Base-by-base conservation (phyloP, 2,797 vertebrate genomes). In the Dallia pectoralis region DNA sequence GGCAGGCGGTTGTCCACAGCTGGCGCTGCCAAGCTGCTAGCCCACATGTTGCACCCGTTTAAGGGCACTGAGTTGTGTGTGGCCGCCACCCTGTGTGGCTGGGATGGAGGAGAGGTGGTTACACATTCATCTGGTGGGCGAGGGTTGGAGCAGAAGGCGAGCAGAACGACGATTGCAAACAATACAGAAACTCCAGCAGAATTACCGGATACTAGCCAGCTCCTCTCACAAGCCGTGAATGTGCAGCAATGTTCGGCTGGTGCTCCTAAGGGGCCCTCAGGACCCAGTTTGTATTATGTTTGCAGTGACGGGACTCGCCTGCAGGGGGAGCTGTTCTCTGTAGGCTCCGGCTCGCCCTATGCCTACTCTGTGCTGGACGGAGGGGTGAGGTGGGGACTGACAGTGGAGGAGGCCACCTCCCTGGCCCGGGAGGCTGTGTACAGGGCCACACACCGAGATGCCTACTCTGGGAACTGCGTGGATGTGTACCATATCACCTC, bases 71-170 rank as follows among this genome's bases (percentile, higher is more conserved):
- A 94, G 75, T 76, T 96, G 44, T 96, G 95, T 29, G 94, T 97
- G 82, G 95, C 94, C 0, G 93, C 94, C 11, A 95, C 94, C 0
- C 64, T 97, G 76, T 95, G 95, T n/a, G 95, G 96, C 73, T 97
- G 96, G 96, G 96, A 97, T 67, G 89, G 77, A 32, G 87, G 79
- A 27, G 85, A 84, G 1, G 71, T 19, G 4, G 79, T 77, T 1
- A 27, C 0, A 3, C n/a, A 22, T 71, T 33, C 25, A 27, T 33
- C 22, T 71, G 73, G 6, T 22, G 79, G 56, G 72, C 75, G 33
- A 82, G 75, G 75, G 66, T 71, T 80, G 40, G 78, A 48, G n/a
- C 71, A 86, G 44, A 65, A 73, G 44, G 74, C 74, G 36, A 74
- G 79, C 9, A 44, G 32, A 77, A 40, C 76, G 77, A 82, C 76